Evolutionary conservation across 2,888 invertebrate genomes (phyloP), one percentile per base, ranked within the genome.

Genomic region (Neuroscelio doddi): DNA sequence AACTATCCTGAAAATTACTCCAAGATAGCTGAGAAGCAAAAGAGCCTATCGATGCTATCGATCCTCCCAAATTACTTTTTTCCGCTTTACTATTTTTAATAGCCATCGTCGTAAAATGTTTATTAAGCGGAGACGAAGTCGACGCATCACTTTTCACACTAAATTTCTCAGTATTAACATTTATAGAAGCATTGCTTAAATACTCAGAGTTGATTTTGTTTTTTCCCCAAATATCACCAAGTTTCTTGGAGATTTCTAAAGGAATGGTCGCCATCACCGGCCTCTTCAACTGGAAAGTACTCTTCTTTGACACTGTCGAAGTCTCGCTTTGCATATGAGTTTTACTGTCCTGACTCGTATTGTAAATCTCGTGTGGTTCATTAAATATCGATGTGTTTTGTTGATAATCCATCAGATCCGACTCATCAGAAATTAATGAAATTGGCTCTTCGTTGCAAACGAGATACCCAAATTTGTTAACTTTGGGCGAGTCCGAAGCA

Each of bases 221-320:
- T 27, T 76, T 79, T 36, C 78, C 73, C 70, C 75, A 76, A 53
- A 81, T 66, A 41, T 75, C 72, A 29, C 72, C 77, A 17, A 77
- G 77, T 21, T 72, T 69, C 56, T 75, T 79, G 1, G 76, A 73
- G 14, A 76, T 63, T 29, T 70, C 52, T 14, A 65, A 55, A 16
- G 68, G 58, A 9, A 83, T 64, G 8, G 72, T 74, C 8, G 80
- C 79, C 61, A 79, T 79, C 1, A 82, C 69, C 3, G 83, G 83
- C 32, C 77, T 73, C 52, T 82, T 83, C 7, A 82, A 61, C 47
- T 80, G 75, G 47, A 83, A 84, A 17, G 64, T 59, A n/a, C 72
- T 69, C 21, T 74, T 80, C 21, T 72, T 78, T 14, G 34, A 36
- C 3, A 36, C 30, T 9, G 30, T 9, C 9, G 30, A 30, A 30